phyloP scores from a whole-genome alignment of 1,140 invertebrate species.

The Episyrphus balteatus region DNA sequence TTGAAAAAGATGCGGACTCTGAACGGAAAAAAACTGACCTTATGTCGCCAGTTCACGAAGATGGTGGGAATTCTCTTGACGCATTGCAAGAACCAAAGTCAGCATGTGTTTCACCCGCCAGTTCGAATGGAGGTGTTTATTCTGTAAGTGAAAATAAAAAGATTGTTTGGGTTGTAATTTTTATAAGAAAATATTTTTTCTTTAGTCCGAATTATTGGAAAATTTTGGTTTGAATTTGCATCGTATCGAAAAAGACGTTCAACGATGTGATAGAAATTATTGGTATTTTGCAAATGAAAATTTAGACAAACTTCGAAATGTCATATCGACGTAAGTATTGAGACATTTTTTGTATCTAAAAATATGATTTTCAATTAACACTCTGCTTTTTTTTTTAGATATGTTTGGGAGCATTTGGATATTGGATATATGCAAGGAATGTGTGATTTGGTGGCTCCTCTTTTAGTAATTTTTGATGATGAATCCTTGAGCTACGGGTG shows the following conservation, averaged over 20 bases:
- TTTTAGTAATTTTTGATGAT: slow-evolving; percentile 82
- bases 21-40: slow-evolving; percentile 32
- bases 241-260: slow-evolving; percentile 88
- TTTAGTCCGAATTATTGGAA: slow-evolving; percentile 68
- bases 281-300: slow-evolving; percentile 78
- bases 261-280: slow-evolving; percentile 84
- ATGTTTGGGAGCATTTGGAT: slow-evolving; percentile 85
- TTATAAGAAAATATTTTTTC: slow-evolving; percentile 5
- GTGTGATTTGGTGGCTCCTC: slow-evolving; percentile 84
- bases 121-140: slow-evolving; percentile 78
- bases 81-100: slow-evolving; percentile 41
- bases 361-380: background rate
- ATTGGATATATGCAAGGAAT: slow-evolving; percentile 82
- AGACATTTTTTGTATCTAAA: background rate
- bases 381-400: slow-evolving; percentile 40
- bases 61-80: slow-evolving; percentile 30
- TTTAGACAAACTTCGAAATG: slow-evolving; percentile 78
- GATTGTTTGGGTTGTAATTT: background rate
- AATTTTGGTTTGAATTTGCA: slow-evolving; percentile 82
- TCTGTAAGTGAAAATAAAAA: slow-evolving; percentile 50
- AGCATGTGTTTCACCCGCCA: slow-evolving; percentile 64
- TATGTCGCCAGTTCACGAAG: slow-evolving; percentile 31
- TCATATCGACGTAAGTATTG: slow-evolving; percentile 81
- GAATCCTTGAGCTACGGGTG: slow-evolving; percentile 79
- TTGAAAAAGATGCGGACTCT: slow-evolving; percentile 29